A percentile compares a stretch with the other conserved stretches of the same genome.
Evolutionary conservation across 2,888 invertebrate species (phyloP).

Genomic region (Steinernema scapterisci): DNA sequence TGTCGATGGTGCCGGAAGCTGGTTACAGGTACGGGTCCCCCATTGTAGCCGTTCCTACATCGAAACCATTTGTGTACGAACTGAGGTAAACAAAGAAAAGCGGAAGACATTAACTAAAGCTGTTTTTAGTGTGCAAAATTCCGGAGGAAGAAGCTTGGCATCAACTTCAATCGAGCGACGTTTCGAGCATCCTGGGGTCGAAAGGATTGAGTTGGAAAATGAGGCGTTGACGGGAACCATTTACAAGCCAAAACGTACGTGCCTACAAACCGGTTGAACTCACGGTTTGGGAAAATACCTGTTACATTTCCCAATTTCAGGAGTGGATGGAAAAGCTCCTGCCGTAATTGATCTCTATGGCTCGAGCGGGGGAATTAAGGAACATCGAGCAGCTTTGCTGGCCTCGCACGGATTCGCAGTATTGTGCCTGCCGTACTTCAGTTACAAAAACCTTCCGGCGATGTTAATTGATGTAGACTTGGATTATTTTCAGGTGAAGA

Average conservation of each 20-base stretch:
- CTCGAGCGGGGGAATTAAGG: conserved; percentile 16
- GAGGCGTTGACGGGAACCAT: not conserved
- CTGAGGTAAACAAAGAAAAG: not conserved
- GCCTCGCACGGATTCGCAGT: conserved; percentile 18
- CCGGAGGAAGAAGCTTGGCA: not conserved
- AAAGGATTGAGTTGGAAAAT: conserved; percentile 4
- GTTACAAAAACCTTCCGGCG: not conserved
- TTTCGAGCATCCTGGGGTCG: not conserved
- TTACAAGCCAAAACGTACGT: not conserved
- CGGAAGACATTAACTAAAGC: not conserved
- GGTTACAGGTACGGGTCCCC: not conserved
- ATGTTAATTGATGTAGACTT: not conserved
- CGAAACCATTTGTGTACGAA: not conserved
- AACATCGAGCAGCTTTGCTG: conserved; percentile 12
- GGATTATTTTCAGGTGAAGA: conserved; percentile 9
- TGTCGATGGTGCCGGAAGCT: not conserved
- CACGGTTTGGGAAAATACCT: too few species aligned
- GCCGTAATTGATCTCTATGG: conserved; percentile 9
- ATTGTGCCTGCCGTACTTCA: conserved; percentile 4
- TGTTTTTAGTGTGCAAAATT: not conserved
- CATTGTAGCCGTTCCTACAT: conserved; percentile 7
- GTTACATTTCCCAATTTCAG: not conserved
- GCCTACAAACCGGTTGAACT: not conserved
- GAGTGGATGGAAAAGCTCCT: not conserved
- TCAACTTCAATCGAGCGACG: not conserved